Conservation (phyloP, 2,797 vertebrate genomes). For the Syngnathus acus region DNA sequence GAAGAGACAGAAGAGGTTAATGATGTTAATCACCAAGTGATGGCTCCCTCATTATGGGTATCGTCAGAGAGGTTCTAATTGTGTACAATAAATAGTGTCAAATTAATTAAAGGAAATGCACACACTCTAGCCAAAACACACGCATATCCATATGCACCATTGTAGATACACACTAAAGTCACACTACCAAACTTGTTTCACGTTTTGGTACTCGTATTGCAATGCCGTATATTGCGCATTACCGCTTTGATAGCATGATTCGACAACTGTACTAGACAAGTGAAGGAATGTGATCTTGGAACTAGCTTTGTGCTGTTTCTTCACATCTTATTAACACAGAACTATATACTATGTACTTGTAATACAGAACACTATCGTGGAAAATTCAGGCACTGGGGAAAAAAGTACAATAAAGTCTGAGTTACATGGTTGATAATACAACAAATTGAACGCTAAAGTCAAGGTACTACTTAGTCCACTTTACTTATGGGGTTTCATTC, state of each 20-base stretch:
- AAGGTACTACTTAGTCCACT: neutral
- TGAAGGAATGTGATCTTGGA: neutral
- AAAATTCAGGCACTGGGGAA: neutral
- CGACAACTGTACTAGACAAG: neutral
- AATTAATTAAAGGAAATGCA: conserved; percentile 5
- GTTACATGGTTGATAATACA: too few relatives aligned
- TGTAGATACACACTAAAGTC: neutral
- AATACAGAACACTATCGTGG: neutral
- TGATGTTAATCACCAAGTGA: conserved; percentile 30
- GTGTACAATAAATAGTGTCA: conserved; percentile 17
- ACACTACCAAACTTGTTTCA: neutral
- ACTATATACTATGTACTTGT: too few relatives aligned
- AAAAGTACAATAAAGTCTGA: neutral
- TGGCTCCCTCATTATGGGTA: conserved; percentile 35
- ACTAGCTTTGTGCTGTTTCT: neutral
- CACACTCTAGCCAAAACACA: neutral
- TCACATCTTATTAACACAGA: neutral
- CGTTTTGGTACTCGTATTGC: neutral
- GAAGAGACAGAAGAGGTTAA: conserved; percentile 28
- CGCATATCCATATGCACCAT: neutral
- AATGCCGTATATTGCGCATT: neutral
- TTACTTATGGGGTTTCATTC: neutral
- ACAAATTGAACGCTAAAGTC: neutral
- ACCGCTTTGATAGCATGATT: neutral
- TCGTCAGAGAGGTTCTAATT: conserved; percentile 30